Conservation (phyloP, 2,113 vertebrate genomes). For the Spea bombifrons region DNA sequence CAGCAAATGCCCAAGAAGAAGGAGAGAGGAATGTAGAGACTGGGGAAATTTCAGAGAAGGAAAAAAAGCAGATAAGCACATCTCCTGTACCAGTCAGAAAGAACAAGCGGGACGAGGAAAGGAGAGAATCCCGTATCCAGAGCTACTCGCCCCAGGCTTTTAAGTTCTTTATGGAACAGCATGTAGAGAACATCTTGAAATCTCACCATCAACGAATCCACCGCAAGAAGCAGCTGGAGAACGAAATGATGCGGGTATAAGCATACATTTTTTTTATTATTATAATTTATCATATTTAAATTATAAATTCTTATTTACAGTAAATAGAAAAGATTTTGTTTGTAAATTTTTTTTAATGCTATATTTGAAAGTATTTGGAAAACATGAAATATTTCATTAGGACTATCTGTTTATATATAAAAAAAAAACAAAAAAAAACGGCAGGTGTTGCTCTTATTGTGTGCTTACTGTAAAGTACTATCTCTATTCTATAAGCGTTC, state of each 20-base stretch:
- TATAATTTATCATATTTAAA: too few species aligned
- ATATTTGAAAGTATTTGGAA: too few species aligned
- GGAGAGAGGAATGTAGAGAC: constrained; percentile 62
- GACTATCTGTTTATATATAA: too few species aligned
- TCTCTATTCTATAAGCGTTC: too few species aligned
- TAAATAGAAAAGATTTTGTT: too few species aligned
- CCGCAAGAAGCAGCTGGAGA: constrained; percentile 93
- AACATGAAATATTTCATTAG: too few species aligned
- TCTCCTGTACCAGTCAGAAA: constrained; percentile 91
- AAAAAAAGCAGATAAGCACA: constrained; percentile 95
- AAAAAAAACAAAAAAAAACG: too few species aligned
- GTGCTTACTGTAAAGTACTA: too few species aligned
- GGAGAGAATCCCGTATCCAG: constrained; percentile 82
- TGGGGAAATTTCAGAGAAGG: constrained; percentile 71
- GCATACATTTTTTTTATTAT: too few species aligned
- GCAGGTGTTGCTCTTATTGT: too few species aligned
- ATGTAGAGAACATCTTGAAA: constrained; percentile 96
- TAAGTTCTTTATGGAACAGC: constrained; percentile 99
- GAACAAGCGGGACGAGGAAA: constrained; percentile 87
- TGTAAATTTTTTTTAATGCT: too few species aligned
- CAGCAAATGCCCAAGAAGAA: constrained; percentile 69
- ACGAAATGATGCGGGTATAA: constrained; percentile 93
- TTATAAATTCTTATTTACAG: too few species aligned
- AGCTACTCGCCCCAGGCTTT: constrained; percentile 97
- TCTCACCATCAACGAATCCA: constrained; percentile 92